These are phyloP conservation scores for Osmoderma eremita DNA, from an alignment of 2,888 invertebrate species.

Conservation along the genomic window DNA sequence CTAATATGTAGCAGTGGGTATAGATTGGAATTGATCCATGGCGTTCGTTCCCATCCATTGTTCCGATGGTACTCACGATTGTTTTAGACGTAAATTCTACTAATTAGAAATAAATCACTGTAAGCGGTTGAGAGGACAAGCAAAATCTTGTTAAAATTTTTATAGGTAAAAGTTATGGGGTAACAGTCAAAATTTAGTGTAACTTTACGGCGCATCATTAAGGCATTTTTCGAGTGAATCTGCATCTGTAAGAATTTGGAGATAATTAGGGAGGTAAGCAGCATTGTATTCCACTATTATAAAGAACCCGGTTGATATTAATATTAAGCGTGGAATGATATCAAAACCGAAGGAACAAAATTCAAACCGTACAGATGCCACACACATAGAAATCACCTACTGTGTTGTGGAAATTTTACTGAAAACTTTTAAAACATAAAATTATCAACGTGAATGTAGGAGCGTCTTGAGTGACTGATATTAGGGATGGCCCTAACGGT, in stretches of 20 bases:
- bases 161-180: conserved; percentile 22
- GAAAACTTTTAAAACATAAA: conserved; percentile 33
- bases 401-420: conserved; percentile 39
- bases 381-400: conserved; percentile 42
- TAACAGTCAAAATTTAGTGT: conserved; percentile 19
- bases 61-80: conserved; percentile 8
- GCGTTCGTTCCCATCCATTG: neutral
- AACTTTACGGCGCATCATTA: conserved; percentile 15
- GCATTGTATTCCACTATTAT: neutral
- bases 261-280: neutral
- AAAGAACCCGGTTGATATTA: neutral
- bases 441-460: conserved; percentile 30
- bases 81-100: conserved; percentile 33
- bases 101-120: conserved; percentile 31
- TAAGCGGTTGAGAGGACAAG: conserved; percentile 9
- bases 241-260: conserved; percentile 1
- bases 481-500: conserved; percentile 22
- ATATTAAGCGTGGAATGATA: conserved; percentile 10
- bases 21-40: conserved; percentile 3
- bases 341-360: neutral
- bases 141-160: conserved; percentile 27
- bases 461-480: conserved; percentile 11
- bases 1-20: conserved; percentile 3
- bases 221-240: conserved; percentile 5
- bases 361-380: conserved; percentile 28